These are phyloP conservation scores for Macrosiphum euphorbiae DNA, from an alignment of 2,888 invertebrate genomes.

Conservation along the genomic window DNA sequence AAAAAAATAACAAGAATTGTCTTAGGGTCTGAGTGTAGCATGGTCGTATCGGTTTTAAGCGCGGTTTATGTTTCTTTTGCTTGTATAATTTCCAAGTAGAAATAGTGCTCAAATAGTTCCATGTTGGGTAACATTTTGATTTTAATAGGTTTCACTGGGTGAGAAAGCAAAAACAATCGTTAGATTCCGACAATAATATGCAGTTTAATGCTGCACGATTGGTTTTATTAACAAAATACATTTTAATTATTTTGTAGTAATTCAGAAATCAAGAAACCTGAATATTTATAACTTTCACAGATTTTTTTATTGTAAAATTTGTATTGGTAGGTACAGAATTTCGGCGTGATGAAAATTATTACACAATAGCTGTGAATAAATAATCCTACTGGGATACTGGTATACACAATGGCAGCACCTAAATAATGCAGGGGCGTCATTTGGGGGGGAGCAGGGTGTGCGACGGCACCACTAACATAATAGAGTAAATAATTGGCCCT, in stretches of 20 bases:
- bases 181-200: background rate
- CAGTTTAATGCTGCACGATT: background rate
- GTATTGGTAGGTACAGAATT: background rate
- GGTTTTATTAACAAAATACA: background rate
- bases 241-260: background rate
- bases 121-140: background rate
- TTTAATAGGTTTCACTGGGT: background rate
- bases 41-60: background rate
- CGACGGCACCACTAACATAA: no score
- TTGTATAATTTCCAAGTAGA: background rate
- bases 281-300: background rate
- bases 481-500: no score
- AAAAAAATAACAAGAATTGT: background rate
- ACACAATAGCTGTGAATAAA: background rate
- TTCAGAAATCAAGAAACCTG: background rate
- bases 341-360: background rate
- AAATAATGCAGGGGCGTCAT: no score
- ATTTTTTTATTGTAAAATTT: background rate
- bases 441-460: no score
- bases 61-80: background rate
- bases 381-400: background rate
- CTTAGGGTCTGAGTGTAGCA: background rate
- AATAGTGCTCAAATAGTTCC: background rate
- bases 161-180: background rate
- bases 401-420: background rate